phyloP scores from a whole-genome alignment of 2,888 invertebrate genomes.

The Parnassius apollo region DNA sequence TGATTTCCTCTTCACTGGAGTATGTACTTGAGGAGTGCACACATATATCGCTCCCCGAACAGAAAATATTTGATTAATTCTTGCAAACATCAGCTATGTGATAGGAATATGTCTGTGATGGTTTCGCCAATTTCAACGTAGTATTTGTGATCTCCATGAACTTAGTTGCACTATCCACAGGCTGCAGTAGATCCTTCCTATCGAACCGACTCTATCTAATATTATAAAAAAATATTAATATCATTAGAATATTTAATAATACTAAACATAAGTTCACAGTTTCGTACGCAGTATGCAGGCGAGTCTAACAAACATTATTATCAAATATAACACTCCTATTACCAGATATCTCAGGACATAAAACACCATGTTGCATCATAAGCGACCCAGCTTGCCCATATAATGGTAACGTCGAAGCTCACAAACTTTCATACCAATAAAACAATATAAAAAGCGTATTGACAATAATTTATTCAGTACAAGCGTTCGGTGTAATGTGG shows the following conservation, averaged over 20 bases:
- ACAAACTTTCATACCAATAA: conserved; percentile 70
- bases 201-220: too few relatives aligned
- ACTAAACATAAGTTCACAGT: conserved; percentile 29
- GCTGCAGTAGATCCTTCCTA: too few relatives aligned
- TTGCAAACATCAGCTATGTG: conserved; percentile 23
- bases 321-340: conserved; percentile 44
- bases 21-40: conserved; percentile 13
- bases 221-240: conserved; percentile 13
- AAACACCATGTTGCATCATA: conserved; percentile 55
- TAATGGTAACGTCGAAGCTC: conserved; percentile 59
- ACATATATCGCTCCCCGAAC: conserved; percentile 24
- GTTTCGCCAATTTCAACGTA: too few relatives aligned
- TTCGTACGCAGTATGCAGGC: conserved; percentile 27
- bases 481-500: conserved; percentile 31
- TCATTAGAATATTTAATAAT: conserved; percentile 26
- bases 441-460: conserved; percentile 74
- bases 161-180: too few relatives aligned
- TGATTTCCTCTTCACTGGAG: conserved; percentile 22
- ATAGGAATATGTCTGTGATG: too few relatives aligned
- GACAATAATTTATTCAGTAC: conserved; percentile 73
- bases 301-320: conserved; percentile 44
- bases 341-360: conserved; percentile 39
- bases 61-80: conserved; percentile 21
- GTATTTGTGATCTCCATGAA: too few relatives aligned
- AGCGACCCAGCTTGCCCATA: conserved; percentile 45